These are phyloP conservation scores for Apocheima hispidaria DNA, from an alignment of 2,888 invertebrate genomes.

Conservation along the genomic window DNA sequence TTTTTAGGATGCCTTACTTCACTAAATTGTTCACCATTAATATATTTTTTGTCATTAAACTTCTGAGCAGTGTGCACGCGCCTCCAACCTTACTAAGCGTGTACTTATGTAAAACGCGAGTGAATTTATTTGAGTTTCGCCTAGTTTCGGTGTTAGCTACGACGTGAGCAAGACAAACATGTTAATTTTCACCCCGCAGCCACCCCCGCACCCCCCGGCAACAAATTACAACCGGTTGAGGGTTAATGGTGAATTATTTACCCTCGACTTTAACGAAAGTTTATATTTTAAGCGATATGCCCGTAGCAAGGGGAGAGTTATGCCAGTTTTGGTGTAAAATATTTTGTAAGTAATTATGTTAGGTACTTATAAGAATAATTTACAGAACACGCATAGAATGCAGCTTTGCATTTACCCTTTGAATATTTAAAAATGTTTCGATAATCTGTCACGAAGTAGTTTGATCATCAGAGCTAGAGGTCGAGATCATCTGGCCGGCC, in stretches of 20 bases:
- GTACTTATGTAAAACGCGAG: slow-evolving; percentile 80
- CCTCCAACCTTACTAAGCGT: slow-evolving; percentile 72
- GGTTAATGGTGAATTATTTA: slow-evolving; percentile 67
- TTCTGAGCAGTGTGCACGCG: slow-evolving; percentile 12
- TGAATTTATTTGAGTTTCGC: slow-evolving; percentile 84
- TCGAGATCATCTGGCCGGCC: too few relatives aligned
- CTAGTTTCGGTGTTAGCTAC: slow-evolving; percentile 81
- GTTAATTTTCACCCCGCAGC: slow-evolving; percentile 76
- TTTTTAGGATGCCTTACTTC: too few relatives aligned
- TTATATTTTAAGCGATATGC: slow-evolving; percentile 64
- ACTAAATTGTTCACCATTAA: too few relatives aligned
- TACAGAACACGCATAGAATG: too few relatives aligned
- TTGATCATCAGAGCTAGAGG: too few relatives aligned
- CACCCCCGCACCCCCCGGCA: slow-evolving; percentile 47
- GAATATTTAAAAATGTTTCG: too few relatives aligned
- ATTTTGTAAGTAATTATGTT: slow-evolving; percentile 10
- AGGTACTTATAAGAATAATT: slow-evolving; percentile 1
- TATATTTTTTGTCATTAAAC: too few relatives aligned
- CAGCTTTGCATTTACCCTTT: too few relatives aligned
- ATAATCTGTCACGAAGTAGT: too few relatives aligned
- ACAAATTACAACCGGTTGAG: slow-evolving; percentile 46
- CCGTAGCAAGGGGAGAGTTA: slow-evolving; percentile 15
- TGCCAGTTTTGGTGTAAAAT: slow-evolving; percentile 28
- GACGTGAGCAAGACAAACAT: slow-evolving; percentile 85
- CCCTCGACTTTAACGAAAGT: slow-evolving; percentile 66